Evolutionary conservation across 2,888 invertebrate species (phyloP).

Genomic region (Limnephilus rhombicus): DNA sequence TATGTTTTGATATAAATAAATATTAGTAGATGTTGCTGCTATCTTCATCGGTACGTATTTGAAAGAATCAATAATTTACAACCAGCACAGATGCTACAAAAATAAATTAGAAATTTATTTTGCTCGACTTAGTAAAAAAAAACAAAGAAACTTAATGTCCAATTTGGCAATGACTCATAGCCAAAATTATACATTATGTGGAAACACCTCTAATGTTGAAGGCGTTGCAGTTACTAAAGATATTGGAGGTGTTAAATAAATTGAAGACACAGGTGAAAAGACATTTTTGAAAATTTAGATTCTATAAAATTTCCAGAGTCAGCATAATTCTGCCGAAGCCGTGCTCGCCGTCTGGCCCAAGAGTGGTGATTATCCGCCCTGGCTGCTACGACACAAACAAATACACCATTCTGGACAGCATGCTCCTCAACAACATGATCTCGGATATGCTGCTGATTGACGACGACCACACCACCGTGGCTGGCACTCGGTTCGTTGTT

Average conservation of each 20-base stretch:
- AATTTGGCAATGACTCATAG: background rate
- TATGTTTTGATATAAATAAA: no score
- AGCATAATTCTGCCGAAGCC: slow-evolving; percentile 69
- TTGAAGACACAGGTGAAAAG: background rate
- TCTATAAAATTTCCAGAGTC: background rate
- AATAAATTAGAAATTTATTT: background rate
- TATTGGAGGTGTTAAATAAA: background rate
- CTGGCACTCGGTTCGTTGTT: slow-evolving; percentile 73
- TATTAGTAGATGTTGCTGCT: background rate
- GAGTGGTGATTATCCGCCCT: slow-evolving; percentile 76
- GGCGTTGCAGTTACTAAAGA: background rate
- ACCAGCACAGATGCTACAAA: background rate
- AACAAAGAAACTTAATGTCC: background rate
- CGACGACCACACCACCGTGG: slow-evolving; percentile 75
- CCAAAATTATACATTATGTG: background rate
- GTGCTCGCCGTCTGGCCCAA: slow-evolving; percentile 71
- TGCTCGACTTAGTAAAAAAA: background rate
- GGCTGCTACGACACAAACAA: slow-evolving; percentile 75
- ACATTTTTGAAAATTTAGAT: background rate
- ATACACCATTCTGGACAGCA: slow-evolving; percentile 70
- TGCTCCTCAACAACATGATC: slow-evolving; percentile 69
- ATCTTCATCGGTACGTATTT: background rate
- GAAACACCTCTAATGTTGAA: background rate
- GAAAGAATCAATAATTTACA: background rate
- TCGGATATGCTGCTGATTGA: slow-evolving; percentile 75